phyloP scores from a whole-genome alignment of 2,888 invertebrate species.

The Platycnemis pennipes region DNA sequence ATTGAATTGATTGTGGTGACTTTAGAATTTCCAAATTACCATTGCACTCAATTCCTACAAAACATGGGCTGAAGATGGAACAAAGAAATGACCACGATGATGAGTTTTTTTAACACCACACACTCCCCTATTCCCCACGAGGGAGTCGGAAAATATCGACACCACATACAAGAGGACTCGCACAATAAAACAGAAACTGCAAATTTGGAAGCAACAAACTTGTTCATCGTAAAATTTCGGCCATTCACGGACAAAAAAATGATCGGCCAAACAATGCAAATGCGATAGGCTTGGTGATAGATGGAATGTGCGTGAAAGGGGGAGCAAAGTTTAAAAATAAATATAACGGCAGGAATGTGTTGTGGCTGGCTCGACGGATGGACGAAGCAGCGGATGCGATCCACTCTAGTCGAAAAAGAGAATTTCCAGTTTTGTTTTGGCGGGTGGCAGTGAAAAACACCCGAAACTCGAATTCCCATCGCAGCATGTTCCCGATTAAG shows the following conservation, averaged over 20 bases:
- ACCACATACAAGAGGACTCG: neutral
- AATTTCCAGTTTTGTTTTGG: neutral
- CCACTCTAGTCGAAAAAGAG: neutral
- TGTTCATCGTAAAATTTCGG: conserved; percentile 20
- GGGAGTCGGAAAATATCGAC: neutral
- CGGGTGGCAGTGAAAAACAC: neutral
- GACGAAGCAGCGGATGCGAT: neutral
- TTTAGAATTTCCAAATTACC: too few relatives aligned
- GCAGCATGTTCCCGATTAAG: too few relatives aligned
- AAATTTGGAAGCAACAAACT: neutral
- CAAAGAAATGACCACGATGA: neutral
- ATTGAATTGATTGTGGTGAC: too few relatives aligned
- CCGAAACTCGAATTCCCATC: neutral
- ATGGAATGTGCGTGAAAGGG: conserved; percentile 16
- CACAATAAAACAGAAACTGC: neutral
- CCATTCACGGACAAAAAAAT: conserved; percentile 35
- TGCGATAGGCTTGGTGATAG: conserved; percentile 29
- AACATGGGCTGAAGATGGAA: neutral
- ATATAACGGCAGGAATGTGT: neutral
- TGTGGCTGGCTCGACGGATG: neutral
- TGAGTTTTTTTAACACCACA: too few relatives aligned
- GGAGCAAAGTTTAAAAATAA: neutral
- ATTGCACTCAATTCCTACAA: neutral
- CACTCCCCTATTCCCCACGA: neutral
- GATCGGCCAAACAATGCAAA: conserved; percentile 3